Conservation (phyloP, 2,797 vertebrate genomes). For the Sebastes iracundus region DNA sequence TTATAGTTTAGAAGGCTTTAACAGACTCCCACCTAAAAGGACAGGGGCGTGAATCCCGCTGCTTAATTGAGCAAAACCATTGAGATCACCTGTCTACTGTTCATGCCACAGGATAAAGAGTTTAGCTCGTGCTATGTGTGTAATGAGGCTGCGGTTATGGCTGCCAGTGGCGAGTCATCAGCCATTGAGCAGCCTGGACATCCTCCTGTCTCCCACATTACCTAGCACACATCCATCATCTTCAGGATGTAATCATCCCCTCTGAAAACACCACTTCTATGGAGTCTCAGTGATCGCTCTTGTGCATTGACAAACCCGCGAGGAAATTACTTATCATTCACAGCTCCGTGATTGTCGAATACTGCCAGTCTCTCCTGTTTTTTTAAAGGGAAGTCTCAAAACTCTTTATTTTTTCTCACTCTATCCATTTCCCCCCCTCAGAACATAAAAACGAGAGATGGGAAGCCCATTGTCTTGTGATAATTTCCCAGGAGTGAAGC, state of each 20-base stretch:
- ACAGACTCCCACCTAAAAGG: constrained; percentile 31
- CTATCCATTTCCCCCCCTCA: constrained; percentile 36
- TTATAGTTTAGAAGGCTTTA: constrained; percentile 22
- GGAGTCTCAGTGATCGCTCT: constrained; percentile 69
- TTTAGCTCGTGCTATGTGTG: constrained; percentile 67
- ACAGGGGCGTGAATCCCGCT: constrained; percentile 34
- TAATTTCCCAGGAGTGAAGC: constrained; percentile 80
- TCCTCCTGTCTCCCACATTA: constrained; percentile 67
- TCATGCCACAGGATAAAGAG: constrained; percentile 70
- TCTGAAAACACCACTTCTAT: constrained; percentile 70
- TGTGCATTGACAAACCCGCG: constrained; percentile 61
- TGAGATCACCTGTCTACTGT: constrained; percentile 67
- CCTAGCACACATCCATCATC: constrained; percentile 80
- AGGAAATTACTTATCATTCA: constrained; percentile 83
- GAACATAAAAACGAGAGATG: constrained; percentile 78
- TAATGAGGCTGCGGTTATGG: constrained; percentile 80
- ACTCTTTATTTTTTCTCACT: constrained; percentile 35
- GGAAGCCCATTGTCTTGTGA: constrained; percentile 75
- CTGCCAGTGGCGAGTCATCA: constrained; percentile 66
- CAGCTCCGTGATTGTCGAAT: constrained; percentile 68
- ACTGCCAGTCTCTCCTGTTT: constrained; percentile 48
- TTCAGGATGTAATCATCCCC: constrained; percentile 80
- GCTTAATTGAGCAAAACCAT: constrained; percentile 75
- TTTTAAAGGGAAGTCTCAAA: constrained; percentile 57
- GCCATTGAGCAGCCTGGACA: constrained; percentile 65